Evolutionary conservation across 2,113 vertebrate species (phyloP).

Genomic region (Mugil cephalus): DNA sequence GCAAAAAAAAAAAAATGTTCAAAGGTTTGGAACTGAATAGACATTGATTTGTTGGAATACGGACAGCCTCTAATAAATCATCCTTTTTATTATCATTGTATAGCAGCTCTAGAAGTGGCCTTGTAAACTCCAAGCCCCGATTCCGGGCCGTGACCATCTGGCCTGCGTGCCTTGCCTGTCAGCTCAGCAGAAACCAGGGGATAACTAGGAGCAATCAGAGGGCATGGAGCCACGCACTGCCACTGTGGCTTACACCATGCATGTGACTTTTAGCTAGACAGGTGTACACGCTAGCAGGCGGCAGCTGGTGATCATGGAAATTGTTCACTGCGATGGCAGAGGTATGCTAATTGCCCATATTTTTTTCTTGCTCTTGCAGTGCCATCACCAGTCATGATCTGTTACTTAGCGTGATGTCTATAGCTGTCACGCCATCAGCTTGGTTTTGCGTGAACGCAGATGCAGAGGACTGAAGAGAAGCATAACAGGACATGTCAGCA

Average conservation of each 20-base stretch:
- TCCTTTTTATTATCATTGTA: conserved; percentile 60
- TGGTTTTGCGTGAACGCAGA: conserved; percentile 34
- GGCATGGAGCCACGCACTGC: conserved; percentile 70
- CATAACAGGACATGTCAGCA: conserved; percentile 19
- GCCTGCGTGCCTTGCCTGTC: conserved; percentile 61
- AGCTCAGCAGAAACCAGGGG: conserved; percentile 69
- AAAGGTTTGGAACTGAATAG: conserved; percentile 30
- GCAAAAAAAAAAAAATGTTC: background rate
- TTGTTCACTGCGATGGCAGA: conserved; percentile 39
- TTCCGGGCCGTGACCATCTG: conserved; percentile 72
- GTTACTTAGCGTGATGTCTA: conserved; percentile 23
- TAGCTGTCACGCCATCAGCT: conserved; percentile 26
- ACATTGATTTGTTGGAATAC: conserved; percentile 34
- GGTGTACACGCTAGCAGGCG: conserved; percentile 72
- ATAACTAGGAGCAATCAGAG: conserved; percentile 73
- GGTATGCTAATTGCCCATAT: conserved; percentile 66
- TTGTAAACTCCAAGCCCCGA: conserved; percentile 61
- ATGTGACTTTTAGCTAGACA: conserved; percentile 64
- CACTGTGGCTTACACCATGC: conserved; percentile 66
- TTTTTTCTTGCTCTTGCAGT: conserved; percentile 37
- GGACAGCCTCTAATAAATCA: conserved; percentile 57
- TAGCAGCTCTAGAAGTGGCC: conserved; percentile 51
- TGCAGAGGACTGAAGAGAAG: conserved; percentile 22
- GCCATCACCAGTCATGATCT: conserved; percentile 45
- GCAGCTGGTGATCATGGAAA: conserved; percentile 77